Evolutionary conservation across 1,140 invertebrate genomes (phyloP).

Genomic region (Mylabris phalerata): DNA sequence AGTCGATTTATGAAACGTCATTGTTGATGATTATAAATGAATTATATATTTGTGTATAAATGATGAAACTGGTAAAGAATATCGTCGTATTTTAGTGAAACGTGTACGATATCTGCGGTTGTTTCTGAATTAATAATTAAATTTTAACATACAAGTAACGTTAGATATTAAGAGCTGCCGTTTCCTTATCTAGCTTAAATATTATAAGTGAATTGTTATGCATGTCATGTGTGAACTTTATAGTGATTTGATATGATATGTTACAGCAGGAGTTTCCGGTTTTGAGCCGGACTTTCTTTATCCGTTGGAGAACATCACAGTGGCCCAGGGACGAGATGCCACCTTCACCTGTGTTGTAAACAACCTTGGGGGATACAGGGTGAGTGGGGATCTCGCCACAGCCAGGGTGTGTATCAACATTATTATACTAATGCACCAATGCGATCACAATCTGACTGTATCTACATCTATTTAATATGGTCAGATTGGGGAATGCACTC

Average conservation of each 20-base stretch:
- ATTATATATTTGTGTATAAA: too few species aligned
- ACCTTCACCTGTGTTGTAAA: conserved; percentile 85
- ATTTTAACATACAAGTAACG: conserved; percentile 10
- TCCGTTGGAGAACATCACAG: conserved; percentile 79
- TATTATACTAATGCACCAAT: conserved; percentile 30
- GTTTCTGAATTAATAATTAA: conserved; percentile 10
- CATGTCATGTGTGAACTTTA: conserved; percentile 14
- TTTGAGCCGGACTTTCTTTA: conserved; percentile 79
- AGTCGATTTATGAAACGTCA: too few species aligned
- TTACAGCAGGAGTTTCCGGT: conserved; percentile 47
- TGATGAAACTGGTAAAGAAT: too few species aligned
- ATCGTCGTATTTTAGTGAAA: too few species aligned
- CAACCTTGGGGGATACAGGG: conserved; percentile 86
- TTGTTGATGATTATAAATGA: too few species aligned
- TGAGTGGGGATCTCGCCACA: conserved; percentile 78
- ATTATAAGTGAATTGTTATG: conserved; percentile 16
- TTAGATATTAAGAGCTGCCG: conserved; percentile 10
- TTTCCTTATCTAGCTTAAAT: conserved; percentile 14
- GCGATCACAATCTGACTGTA: conserved; percentile 18
- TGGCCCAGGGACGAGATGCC: conserved; percentile 78
- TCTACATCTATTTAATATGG: conserved; percentile 4
- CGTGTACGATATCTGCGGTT: too few species aligned
- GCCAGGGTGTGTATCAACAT: conserved; percentile 64
- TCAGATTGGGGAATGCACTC: conserved; percentile 18
- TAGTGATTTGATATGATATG: conserved; percentile 17